Evolutionary conservation across 2,888 invertebrate species (phyloP).

Genomic region (Erannis defoliaria): DNA sequence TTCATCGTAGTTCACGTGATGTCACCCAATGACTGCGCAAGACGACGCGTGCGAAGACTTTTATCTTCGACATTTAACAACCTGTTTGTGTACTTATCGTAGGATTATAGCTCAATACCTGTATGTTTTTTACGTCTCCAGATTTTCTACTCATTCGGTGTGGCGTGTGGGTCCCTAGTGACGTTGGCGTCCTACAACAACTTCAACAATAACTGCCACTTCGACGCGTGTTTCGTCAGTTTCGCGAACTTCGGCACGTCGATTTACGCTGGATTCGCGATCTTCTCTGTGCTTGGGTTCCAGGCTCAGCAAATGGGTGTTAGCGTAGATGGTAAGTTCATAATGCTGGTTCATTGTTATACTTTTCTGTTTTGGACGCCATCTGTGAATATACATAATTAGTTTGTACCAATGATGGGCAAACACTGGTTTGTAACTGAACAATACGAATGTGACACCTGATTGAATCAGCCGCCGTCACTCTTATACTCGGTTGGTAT

Average conservation of each 20-base stretch:
- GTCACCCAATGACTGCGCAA: too few species aligned
- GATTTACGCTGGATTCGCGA: slow-evolving; percentile 92
- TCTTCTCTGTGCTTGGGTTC: slow-evolving; percentile 93
- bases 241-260: slow-evolving; percentile 90
- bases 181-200: slow-evolving; percentile 92
- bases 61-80: too few species aligned
- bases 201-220: slow-evolving; percentile 90
- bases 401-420: not conserved
- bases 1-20: too few species aligned
- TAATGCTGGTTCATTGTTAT: not conserved
- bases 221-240: slow-evolving; percentile 91
- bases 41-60: too few species aligned
- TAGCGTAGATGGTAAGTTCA: slow-evolving; percentile 82
- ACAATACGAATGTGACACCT: too few species aligned
- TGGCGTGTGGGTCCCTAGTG: slow-evolving; percentile 91
- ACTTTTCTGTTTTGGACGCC: too few species aligned
- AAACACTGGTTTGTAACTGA: too few species aligned
- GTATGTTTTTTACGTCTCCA: slow-evolving; percentile 56
- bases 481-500: too few species aligned
- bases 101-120: not conserved
- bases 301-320: slow-evolving; percentile 89
- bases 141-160: slow-evolving; percentile 93
- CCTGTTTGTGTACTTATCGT: too few species aligned
- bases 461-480: too few species aligned
- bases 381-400: not conserved